These are phyloP conservation scores for Cerastoderma edule DNA, from an alignment of 2,888 invertebrate species.

Conservation along the genomic window DNA sequence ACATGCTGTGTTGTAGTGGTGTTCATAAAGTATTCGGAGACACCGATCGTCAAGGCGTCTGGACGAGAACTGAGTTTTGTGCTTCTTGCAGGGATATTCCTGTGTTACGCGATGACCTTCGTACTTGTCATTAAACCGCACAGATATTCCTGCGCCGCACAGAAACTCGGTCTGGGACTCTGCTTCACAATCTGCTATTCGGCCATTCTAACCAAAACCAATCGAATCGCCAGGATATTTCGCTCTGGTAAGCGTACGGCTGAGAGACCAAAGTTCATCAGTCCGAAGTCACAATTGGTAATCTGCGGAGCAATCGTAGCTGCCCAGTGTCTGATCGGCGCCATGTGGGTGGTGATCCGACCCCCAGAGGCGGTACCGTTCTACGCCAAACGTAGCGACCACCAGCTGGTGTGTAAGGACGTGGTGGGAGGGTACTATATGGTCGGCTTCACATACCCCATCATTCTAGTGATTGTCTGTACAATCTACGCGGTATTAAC, in stretches of 20 bases:
- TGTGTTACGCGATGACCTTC: constrained; percentile 83
- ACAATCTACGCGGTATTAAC: constrained; percentile 84
- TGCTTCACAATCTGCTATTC: constrained; percentile 84
- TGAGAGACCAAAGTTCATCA: constrained; percentile 84
- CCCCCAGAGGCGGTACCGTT: constrained; percentile 95
- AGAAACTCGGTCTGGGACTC: constrained; percentile 83
- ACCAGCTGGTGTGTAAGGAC: constrained; percentile 92
- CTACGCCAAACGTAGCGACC: constrained; percentile 95
- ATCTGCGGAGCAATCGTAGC: constrained; percentile 83
- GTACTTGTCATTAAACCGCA: constrained; percentile 83
- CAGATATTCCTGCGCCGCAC: constrained; percentile 82
- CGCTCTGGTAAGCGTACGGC: constrained; percentile 83
- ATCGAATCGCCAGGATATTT: constrained; percentile 83
- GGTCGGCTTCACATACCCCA: constrained; percentile 91
- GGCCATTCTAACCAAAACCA: constrained; percentile 84
- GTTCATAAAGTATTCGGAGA: constrained; percentile 82
- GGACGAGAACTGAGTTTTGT: constrained; percentile 84
- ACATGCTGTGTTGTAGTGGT: constrained; percentile 81
- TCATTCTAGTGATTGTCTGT: constrained; percentile 91
- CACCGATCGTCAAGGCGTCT: constrained; percentile 84
- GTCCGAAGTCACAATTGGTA: constrained; percentile 84
- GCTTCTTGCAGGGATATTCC: constrained; percentile 81
- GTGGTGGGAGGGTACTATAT: constrained; percentile 86
- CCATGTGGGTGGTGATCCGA: constrained; percentile 95
- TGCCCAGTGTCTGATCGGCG: constrained; percentile 89